A percentile compares a stretch with the other conserved stretches of the same genome.
Evolutionary conservation across 2,797 vertebrate species (phyloP).

Genomic region (Clarias fuscus): DNA sequence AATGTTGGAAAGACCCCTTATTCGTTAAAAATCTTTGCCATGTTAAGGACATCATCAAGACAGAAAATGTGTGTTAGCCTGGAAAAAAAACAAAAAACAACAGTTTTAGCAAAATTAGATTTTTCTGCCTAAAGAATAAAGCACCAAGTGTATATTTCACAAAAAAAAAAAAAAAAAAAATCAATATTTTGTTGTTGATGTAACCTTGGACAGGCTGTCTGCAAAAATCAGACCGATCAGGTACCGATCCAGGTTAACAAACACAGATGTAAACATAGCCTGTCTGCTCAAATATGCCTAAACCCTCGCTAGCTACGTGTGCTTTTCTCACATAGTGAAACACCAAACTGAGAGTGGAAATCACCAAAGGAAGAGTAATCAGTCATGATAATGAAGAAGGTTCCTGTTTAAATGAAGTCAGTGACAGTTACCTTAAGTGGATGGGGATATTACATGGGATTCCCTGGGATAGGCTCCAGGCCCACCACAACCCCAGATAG

Average conservation of each 20-base stretch:
- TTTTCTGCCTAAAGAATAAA: background rate
- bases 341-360: background rate
- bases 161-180: background rate
- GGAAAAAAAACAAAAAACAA: background rate
- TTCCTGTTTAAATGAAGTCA: constrained; percentile 6
- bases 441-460: background rate
- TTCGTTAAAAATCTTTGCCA: background rate
- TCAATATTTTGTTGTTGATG: background rate
- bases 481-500: too few relatives aligned
- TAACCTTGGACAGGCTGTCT: background rate
- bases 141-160: background rate
- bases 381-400: background rate
- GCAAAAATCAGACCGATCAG: background rate
- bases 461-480: too few relatives aligned
- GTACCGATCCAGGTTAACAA: background rate
- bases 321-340: background rate
- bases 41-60: constrained; percentile 6
- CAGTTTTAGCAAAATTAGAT: background rate
- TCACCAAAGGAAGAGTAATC: background rate
- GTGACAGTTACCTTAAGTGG: background rate
- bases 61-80: background rate
- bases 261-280: background rate
- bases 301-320: background rate
- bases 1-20: too few relatives aligned
- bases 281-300: background rate